Evolutionary conservation across 1,140 invertebrate species (phyloP).

Genomic region (Leptinotarsa texana): DNA sequence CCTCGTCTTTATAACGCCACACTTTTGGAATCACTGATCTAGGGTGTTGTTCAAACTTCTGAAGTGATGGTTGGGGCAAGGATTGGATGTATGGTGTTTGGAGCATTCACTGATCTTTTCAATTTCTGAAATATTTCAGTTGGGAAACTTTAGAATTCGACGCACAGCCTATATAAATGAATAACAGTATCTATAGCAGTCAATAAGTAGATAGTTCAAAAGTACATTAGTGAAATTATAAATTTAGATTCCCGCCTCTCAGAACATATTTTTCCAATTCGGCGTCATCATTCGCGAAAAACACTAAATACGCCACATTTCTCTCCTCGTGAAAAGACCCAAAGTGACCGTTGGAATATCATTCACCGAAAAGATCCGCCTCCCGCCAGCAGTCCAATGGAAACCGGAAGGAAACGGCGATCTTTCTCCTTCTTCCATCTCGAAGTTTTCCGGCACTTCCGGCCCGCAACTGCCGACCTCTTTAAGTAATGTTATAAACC

Average conservation of each 20-base stretch:
- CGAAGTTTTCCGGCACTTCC: conserved; percentile 32
- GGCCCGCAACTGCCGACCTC: conserved; percentile 28
- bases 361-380: conserved; percentile 10
- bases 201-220: not conserved
- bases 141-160: too few relatives aligned
- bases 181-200: too few relatives aligned
- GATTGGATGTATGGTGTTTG: too few relatives aligned
- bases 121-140: too few relatives aligned
- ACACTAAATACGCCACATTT: not conserved
- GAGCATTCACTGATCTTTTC: too few relatives aligned
- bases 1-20: too few relatives aligned
- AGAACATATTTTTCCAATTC: not conserved
- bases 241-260: not conserved
- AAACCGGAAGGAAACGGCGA: conserved; percentile 40
- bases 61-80: too few relatives aligned
- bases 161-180: too few relatives aligned
- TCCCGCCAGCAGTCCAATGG: conserved; percentile 28
- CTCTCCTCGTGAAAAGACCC: not conserved
- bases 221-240: not conserved
- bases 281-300: not conserved
- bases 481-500: conserved; percentile 38
- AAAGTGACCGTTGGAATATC: conserved; percentile 14
- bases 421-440: conserved; percentile 35
- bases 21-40: too few relatives aligned
- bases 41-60: too few relatives aligned